These are phyloP conservation scores for Cryptocephalus moraei DNA, from an alignment of 2,888 invertebrate species.

Conservation along the genomic window DNA sequence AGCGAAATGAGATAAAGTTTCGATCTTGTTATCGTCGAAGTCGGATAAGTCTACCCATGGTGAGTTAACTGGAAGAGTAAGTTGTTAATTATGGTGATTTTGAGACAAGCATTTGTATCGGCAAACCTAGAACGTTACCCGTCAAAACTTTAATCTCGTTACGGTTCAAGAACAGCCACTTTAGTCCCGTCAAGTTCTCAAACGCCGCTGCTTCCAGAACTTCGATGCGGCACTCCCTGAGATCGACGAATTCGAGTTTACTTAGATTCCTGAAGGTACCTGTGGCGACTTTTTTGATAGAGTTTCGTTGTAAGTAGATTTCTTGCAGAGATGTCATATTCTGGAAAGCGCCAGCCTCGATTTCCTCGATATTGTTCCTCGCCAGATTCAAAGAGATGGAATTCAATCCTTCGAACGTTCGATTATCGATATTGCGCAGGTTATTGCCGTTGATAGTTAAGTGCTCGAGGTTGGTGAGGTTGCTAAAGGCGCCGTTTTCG, in stretches of 20 bases:
- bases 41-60: too few relatives aligned
- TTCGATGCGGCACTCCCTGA: neutral
- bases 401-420: neutral
- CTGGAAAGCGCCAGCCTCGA: neutral
- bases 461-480: neutral
- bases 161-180: too few relatives aligned
- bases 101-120: too few relatives aligned
- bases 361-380: slow-evolving; percentile 2
- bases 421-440: neutral
- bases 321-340: neutral
- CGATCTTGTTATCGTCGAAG: too few relatives aligned
- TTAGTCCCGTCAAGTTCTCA: too few relatives aligned
- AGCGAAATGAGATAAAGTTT: neutral
- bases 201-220: neutral
- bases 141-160: neutral
- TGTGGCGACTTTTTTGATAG: neutral
- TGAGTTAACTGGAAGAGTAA: too few relatives aligned
- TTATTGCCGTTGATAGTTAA: neutral
- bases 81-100: too few relatives aligned
- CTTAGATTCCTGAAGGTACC: neutral
- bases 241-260: neutral
- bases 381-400: slow-evolving; percentile 1
- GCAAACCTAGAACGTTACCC: too few relatives aligned
- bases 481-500: neutral
- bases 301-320: neutral